Evolutionary conservation across 2,888 invertebrate genomes (phyloP).

Genomic region (Thecocarcelia acutangulata): DNA sequence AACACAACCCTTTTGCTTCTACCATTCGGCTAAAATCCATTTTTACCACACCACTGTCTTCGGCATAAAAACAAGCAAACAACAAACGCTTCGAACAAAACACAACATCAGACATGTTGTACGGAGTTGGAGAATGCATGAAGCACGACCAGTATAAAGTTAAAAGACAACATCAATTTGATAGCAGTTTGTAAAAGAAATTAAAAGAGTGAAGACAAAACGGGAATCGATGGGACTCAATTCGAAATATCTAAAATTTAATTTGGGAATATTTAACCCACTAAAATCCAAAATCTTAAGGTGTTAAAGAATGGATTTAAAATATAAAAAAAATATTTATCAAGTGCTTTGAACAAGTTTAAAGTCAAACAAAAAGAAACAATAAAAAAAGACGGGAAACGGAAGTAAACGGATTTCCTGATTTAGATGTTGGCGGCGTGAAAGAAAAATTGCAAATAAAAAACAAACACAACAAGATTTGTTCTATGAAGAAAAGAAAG

Average conservation of each 20-base stretch:
- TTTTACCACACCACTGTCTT: conserved; percentile 12
- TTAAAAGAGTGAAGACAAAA: conserved; percentile 12
- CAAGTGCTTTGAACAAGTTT: background rate
- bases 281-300: conserved; percentile 19
- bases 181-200: conserved; percentile 54
- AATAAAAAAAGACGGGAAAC: conserved; percentile 32
- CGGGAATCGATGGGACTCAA: background rate
- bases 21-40: background rate
- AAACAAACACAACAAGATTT: conserved; percentile 13
- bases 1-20: too few species aligned
- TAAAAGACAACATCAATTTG: conserved; percentile 48
- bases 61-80: conserved; percentile 22
- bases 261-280: background rate
- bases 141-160: conserved; percentile 57
- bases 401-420: conserved; percentile 45
- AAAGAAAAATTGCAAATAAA: conserved; percentile 37
- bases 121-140: background rate
- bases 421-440: conserved; percentile 45
- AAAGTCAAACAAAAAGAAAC: conserved; percentile 4
- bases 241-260: too few species aligned
- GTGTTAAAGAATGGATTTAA: background rate
- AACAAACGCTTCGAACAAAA: conserved; percentile 55
- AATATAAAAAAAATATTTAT: conserved; percentile 12
- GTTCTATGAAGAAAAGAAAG: background rate
- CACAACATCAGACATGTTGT: conserved; percentile 58